Percentiles rank a stretch among this genome's conserved stretches.
phyloP scores from a whole-genome alignment of 2,888 invertebrate species.

The Poecilobothrus nobilitatus region DNA sequence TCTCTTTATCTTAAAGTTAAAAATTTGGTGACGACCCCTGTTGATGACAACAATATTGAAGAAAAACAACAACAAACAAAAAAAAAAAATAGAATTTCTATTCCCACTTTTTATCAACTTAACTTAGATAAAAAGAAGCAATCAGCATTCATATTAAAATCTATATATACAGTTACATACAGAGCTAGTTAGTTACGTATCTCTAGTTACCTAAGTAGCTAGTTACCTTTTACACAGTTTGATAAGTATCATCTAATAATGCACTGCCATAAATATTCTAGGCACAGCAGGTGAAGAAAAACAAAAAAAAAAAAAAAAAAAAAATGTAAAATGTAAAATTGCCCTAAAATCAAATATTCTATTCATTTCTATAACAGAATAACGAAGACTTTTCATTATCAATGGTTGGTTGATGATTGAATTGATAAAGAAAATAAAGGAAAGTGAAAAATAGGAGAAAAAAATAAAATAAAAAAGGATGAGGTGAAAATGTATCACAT shows the following conservation, averaged over 20 bases:
- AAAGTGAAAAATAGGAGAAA: too few species aligned
- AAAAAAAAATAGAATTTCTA: too few species aligned
- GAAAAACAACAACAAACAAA: too few species aligned
- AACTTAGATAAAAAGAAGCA: not conserved
- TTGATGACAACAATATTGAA: not conserved
- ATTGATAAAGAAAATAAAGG: too few species aligned
- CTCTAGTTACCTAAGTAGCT: too few species aligned
- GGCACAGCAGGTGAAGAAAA: not conserved
- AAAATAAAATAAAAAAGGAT: too few species aligned
- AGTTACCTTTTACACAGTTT: not conserved
- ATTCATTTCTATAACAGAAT: not conserved
- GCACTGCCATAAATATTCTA: slow-evolving; percentile 2
- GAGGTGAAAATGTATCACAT: too few species aligned
- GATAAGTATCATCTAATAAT: slow-evolving; percentile 3
- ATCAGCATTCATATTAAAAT: not conserved
- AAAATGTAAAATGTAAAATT: not conserved
- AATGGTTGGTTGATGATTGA: too few species aligned
- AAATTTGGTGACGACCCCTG: not conserved
- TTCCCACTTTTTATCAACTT: not conserved
- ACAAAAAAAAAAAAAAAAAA: not conserved
- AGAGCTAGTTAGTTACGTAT: not conserved
- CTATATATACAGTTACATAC: not conserved
- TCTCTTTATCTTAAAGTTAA: not conserved
- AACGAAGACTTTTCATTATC: too few species aligned
- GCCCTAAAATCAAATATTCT: not conserved